Percentiles rank a stretch among this genome's conserved stretches.
These are phyloP conservation scores for Hydrocynus forskahlii DNA, from an alignment of 2,797 vertebrate genomes.

Conservation along the genomic window DNA sequence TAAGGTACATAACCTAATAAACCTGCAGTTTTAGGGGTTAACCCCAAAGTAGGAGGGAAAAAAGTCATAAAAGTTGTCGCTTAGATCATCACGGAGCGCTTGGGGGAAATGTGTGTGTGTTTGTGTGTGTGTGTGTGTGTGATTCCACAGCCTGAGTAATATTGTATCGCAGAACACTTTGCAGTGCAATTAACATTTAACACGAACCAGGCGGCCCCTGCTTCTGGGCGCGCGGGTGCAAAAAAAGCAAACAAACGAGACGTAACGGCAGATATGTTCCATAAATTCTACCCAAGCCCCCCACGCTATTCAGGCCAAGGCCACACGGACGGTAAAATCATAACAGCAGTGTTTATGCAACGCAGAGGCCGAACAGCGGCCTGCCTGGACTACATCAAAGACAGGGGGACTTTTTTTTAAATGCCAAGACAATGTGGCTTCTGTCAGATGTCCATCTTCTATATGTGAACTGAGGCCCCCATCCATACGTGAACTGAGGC, in stretches of 20 bases:
- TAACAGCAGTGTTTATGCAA: constrained; percentile 54
- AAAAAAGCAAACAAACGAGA: constrained; percentile 50
- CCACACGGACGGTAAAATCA: constrained; percentile 53
- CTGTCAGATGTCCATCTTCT: constrained; percentile 47
- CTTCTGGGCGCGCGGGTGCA: constrained; percentile 23
- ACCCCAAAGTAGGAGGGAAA: constrained; percentile 12
- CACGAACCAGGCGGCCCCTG: constrained; percentile 51
- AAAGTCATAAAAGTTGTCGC: constrained; percentile 38
- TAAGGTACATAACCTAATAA: background rate
- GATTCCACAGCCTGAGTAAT: background rate
- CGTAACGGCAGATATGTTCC: constrained; percentile 54
- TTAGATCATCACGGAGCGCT: constrained; percentile 13
- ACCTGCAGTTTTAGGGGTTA: background rate
- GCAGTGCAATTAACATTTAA: constrained; percentile 45
- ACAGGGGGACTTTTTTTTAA: constrained; percentile 29
- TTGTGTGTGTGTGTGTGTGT: background rate
- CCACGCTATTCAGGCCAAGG: constrained; percentile 39
- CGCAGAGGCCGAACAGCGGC: constrained; percentile 28
- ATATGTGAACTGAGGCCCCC: constrained; percentile 17
- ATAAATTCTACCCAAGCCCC: constrained; percentile 48
- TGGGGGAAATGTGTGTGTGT: background rate
- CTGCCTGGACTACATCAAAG: constrained; percentile 48
- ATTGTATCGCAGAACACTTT: constrained; percentile 19
- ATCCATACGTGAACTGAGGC: constrained; percentile 17
- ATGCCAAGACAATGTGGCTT: constrained; percentile 44